Evolutionary conservation across 2,113 vertebrate genomes (phyloP).

Genomic region (Apodemus sylvaticus): DNA sequence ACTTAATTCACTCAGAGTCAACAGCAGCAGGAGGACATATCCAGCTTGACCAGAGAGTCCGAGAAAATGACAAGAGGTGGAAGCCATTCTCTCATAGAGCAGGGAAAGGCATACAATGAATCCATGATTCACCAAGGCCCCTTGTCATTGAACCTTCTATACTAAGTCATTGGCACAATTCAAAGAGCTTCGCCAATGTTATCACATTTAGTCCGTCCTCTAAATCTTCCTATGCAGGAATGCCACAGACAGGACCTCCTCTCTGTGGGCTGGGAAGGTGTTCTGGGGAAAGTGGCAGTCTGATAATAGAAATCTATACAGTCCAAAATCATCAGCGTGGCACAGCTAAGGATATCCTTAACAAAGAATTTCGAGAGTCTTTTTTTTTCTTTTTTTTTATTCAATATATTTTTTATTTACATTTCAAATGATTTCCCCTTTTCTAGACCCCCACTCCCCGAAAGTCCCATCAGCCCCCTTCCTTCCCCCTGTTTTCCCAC

Average conservation of each 20-base stretch:
- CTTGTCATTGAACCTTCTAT: background rate
- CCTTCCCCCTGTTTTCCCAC: no score
- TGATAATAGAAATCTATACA: background rate
- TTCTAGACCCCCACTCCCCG: no score
- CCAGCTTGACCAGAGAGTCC: background rate
- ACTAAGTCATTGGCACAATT: background rate
- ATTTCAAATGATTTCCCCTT: no score
- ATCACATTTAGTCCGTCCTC: background rate
- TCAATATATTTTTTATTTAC: no score
- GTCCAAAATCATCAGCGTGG: background rate
- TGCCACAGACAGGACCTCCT: no score
- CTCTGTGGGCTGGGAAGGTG: no score
- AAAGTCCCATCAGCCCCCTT: no score
- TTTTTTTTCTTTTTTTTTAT: no score
- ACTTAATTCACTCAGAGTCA: background rate
- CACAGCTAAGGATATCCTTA: background rate
- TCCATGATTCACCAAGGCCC: no score
- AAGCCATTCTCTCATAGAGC: background rate
- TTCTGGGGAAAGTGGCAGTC: background rate
- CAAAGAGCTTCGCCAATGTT: background rate
- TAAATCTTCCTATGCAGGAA: background rate
- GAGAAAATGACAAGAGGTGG: background rate
- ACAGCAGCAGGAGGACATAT: background rate
- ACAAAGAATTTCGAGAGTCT: background rate
- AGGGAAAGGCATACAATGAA: background rate